phyloP scores from a whole-genome alignment of 1,140 invertebrate species.

The Drosophila watanabei region DNA sequence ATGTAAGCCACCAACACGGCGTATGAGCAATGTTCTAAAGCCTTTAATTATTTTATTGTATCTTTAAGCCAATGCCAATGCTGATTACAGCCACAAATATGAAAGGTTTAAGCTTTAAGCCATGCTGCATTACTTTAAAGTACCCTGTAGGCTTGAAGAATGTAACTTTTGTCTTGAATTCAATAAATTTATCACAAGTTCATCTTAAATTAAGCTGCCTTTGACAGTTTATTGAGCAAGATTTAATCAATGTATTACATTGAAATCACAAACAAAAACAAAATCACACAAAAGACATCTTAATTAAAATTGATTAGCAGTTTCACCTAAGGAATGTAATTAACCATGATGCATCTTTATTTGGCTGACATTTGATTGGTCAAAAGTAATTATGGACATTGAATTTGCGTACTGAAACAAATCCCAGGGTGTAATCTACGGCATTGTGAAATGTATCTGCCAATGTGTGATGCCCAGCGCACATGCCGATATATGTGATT shows the following conservation, averaged over 20 bases:
- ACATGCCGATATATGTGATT: constrained; percentile 38
- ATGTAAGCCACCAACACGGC: not conserved
- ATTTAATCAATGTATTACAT: not conserved
- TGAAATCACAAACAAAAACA: constrained; percentile 1
- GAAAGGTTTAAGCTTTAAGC: not conserved
- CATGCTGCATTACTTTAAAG: not conserved
- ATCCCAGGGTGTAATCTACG: constrained; percentile 22
- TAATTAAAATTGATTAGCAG: constrained; percentile 3
- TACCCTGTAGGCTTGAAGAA: not conserved
- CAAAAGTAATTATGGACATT: constrained; percentile 39
- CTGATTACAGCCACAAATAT: not conserved
- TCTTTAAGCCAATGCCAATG: not conserved
- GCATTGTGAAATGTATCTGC: constrained; percentile 35
- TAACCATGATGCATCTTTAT: not conserved
- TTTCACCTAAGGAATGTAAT: not conserved
- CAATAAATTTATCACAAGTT: not conserved
- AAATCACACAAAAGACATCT: constrained; percentile 2
- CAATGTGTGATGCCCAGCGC: constrained; percentile 10
- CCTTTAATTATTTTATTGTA: not conserved
- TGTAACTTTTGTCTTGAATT: not conserved
- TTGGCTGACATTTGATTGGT: not conserved
- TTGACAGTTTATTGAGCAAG: not conserved
- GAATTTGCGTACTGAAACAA: constrained; percentile 43
- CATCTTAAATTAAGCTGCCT: not conserved
- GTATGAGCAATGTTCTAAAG: not conserved